Evolutionary conservation across 2,797 vertebrate genomes (phyloP).

Genomic region (Moxostoma hubbsi): DNA sequence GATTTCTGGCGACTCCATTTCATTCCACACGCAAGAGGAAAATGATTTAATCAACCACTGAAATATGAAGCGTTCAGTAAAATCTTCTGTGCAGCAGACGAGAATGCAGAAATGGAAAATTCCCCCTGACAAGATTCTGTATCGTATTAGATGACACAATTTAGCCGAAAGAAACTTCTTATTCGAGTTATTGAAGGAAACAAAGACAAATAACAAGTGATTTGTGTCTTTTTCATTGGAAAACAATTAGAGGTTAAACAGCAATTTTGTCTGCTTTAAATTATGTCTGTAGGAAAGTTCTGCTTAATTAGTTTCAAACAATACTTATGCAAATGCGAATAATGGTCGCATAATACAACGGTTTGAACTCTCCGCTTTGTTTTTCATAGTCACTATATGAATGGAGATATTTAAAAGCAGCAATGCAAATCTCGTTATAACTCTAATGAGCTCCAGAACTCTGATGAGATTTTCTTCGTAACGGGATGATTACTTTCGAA

Average conservation of each 20-base stretch:
- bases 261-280: not conserved
- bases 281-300: not conserved
- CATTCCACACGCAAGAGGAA: constrained; percentile 2
- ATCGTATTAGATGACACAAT: not conserved
- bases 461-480: constrained; percentile 70
- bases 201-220: constrained; percentile 54
- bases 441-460: constrained; percentile 57
- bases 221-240: constrained; percentile 63
- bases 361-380: constrained; percentile 42
- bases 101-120: constrained; percentile 7
- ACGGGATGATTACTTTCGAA: constrained; percentile 59
- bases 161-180: constrained; percentile 6
- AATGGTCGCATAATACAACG: constrained; percentile 51
- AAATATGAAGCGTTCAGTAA: not conserved
- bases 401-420: constrained; percentile 61
- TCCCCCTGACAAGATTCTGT: not conserved
- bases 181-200: not conserved
- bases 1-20: not conserved
- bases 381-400: constrained; percentile 58
- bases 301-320: constrained; percentile 70
- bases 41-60: not conserved
- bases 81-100: not conserved
- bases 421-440: constrained; percentile 65
- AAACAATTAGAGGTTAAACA: constrained; percentile 31
- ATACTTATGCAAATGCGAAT: constrained; percentile 64